Conservation (phyloP, 1,140 invertebrate genomes). For the Amyelois transitella region DNA sequence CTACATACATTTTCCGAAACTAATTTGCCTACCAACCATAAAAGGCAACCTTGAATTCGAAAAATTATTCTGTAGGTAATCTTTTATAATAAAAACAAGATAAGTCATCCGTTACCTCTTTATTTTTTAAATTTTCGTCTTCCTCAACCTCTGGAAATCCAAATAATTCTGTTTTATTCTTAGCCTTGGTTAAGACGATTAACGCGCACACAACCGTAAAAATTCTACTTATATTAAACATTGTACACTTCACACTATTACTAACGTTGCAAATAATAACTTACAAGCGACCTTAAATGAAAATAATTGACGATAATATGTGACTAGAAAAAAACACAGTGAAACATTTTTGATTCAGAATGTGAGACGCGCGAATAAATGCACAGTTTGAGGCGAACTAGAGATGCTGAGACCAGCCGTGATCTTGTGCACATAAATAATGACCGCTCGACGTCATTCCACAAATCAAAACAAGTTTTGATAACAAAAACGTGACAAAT, state of each 20-base stretch:
- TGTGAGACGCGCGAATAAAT: slow-evolving; percentile 8
- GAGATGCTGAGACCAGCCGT: background rate
- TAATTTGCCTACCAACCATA: no score
- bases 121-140: slow-evolving; percentile 39
- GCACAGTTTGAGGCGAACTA: slow-evolving; percentile 3
- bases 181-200: slow-evolving; percentile 9
- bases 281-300: no score
- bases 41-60: no score
- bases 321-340: slow-evolving; percentile 3
- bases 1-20: no score
- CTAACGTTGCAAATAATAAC: no score
- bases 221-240: slow-evolving; percentile 7
- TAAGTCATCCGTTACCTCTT: no score
- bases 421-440: slow-evolving; percentile 5
- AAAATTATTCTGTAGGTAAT: no score
- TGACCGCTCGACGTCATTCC: slow-evolving; percentile 21
- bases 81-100: no score
- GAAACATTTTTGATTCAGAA: background rate
- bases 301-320: background rate
- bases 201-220: slow-evolving; percentile 12
- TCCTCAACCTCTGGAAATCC: slow-evolving; percentile 57
- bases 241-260: background rate
- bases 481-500: slow-evolving; percentile 15
- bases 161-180: slow-evolving; percentile 29
- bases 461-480: slow-evolving; percentile 29